A percentile compares a stretch with the other conserved stretches of the same genome.
Evolutionary conservation across 2,797 vertebrate genomes (phyloP).

Genomic region (Anguilla marmorata): DNA sequence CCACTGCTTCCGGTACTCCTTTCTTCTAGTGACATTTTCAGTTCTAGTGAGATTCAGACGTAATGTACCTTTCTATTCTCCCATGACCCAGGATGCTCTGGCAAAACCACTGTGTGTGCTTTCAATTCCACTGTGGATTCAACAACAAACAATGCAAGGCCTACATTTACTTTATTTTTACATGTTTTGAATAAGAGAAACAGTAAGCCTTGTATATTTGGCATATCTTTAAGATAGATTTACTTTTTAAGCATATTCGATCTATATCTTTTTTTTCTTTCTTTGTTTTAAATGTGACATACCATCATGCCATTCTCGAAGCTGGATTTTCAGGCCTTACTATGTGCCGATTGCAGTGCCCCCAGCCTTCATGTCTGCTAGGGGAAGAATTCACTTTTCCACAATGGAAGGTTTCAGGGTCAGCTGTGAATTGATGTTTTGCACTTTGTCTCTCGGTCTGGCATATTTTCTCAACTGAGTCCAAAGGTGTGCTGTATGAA

Average conservation of each 20-base stretch:
- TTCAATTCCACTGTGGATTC: not conserved
- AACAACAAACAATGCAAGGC: not conserved
- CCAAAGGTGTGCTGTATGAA: not conserved
- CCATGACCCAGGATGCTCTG: not conserved
- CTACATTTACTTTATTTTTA: not conserved
- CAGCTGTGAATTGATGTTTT: conserved; percentile 71
- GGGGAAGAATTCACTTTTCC: conserved; percentile 59
- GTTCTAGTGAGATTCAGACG: not conserved
- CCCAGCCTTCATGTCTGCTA: conserved; percentile 27
- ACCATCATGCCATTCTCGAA: not conserved
- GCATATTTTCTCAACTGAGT: conserved; percentile 64
- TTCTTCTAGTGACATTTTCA: not conserved
- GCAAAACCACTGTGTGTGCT: not conserved
- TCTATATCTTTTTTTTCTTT: not conserved
- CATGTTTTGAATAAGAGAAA: not conserved
- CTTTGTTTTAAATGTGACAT: not conserved
- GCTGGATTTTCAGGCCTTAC: not conserved
- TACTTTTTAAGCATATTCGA: not conserved
- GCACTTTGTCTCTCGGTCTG: conserved; percentile 74
- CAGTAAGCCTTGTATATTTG: not conserved
- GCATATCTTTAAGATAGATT: not conserved
- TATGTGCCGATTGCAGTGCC: not conserved
- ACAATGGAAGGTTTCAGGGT: conserved; percentile 70
- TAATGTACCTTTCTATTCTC: not conserved
- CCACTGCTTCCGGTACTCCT: not conserved